Evolutionary conservation across 2,888 invertebrate species (phyloP).

Genomic region (Andrena camellia): DNA sequence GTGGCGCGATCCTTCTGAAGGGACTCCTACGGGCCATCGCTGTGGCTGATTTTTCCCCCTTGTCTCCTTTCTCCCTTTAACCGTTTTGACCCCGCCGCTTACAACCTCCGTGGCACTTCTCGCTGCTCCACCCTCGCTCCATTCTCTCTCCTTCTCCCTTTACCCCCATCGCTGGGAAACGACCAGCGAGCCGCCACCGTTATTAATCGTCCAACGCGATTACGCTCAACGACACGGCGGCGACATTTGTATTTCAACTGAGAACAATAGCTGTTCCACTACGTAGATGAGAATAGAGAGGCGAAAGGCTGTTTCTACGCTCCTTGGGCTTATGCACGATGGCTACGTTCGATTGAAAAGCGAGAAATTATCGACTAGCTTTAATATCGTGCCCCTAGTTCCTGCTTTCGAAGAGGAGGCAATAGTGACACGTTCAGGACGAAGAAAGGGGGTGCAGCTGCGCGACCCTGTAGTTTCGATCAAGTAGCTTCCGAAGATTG

Average conservation of each 20-base stretch:
- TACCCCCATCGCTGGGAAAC: conserved; percentile 25
- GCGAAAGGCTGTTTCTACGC: not conserved
- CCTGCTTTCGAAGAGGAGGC: not conserved
- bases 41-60: conserved; percentile 56
- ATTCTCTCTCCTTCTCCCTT: not conserved
- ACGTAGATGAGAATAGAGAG: conserved; percentile 7
- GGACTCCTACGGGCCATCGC: conserved; percentile 44
- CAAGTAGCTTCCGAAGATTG: not conserved
- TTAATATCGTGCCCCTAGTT: conserved; percentile 28
- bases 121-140: conserved; percentile 12
- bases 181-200: conserved; percentile 42
- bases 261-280: conserved; percentile 14
- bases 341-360: not conserved
- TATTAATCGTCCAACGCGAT: conserved; percentile 59
- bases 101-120: conserved; percentile 43
- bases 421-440: not conserved
- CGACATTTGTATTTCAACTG: conserved; percentile 47
- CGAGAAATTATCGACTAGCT: conserved; percentile 11
- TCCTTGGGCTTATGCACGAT: not conserved
- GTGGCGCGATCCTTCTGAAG: conserved; percentile 59
- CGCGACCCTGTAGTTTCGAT: conserved; percentile 17
- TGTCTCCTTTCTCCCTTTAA: conserved; percentile 35
- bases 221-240: conserved; percentile 47
- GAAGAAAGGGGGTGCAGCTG: conserved; percentile 42
- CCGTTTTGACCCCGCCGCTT: conserved; percentile 48